Base-by-base conservation (phyloP, 2,113 vertebrate genomes). In the Ptychochromis oligacanthus region DNA sequence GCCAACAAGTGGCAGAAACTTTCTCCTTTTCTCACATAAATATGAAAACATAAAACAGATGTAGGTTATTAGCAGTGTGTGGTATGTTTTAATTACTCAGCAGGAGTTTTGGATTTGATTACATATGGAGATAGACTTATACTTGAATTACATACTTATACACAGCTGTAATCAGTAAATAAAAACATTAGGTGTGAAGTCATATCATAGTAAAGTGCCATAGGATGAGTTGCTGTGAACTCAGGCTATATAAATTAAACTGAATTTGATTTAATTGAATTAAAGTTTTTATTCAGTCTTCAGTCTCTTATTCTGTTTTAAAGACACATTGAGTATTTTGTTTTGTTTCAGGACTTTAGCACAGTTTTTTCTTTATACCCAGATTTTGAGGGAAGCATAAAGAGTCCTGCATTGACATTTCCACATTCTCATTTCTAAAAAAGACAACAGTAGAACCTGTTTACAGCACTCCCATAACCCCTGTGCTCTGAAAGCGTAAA, bases 11-110 rank as follows among this genome's bases (percentile, higher is more conserved):
- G 83, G 79, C 78, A 12, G 59, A 83, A 52, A 83, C 70, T 89
- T 84, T 77, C 60, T 88, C 59, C 24, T 84, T 83, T 43, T 91
- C 81, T 91, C 81, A 93, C 91, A 91, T 90, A 92, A 94, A 94
- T 92, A 91, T 82, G 88, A 91, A 87, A 88, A 91, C 88, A 88
- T 92, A 77, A 89, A 81, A 88, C 92, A 93, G 78, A 95, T 90
- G 88, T 80, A 79, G 81, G 55, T 89, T 87, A 88, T 90, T 94
- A 88, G 74, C 76, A 62, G 49, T 90, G 86, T 88, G 76, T 91
- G 79, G 88, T 88, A 78, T 89, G 77, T 91, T 94, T 94, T 93
- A 92, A 93, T 82, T 82, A 86, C 76, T 55, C 74, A 57, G n/a
- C 49, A 87, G 82, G 65, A 90, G 87, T 82, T 89, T 83, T 75